Base-by-base conservation (phyloP, 53 echinoderm and acorn worm species). In the Holothuria leucospilota region DNA sequence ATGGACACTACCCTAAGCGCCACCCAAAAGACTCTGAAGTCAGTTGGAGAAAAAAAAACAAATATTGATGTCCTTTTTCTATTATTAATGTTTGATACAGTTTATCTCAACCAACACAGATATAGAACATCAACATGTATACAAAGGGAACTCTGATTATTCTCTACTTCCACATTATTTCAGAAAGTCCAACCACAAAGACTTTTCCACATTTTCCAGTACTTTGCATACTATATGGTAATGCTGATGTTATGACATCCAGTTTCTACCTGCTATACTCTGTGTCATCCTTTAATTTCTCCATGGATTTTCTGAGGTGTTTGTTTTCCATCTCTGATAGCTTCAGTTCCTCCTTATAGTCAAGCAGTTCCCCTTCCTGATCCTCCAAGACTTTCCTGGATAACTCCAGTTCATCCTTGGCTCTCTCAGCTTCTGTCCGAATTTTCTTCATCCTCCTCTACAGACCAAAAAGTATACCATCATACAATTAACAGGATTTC, bases 331-430 rank as follows among this genome's bases (percentile, higher is more conserved):
- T 88, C 71, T 95, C 91, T 30, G 91, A 90, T 40, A 93, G 85
- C 83, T 95, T 73, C 42, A 97, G 91, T 69, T 95, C 97, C 75
- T 93, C 95, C 74, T 81, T 89, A 87, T 91, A 97, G 46, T 93
- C 97, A 13, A 63, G 24, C 13, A 98, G 20, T 87, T 95, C 95
- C 49, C 90, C 98, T 56, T 98, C 95, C 51, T 98, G 98, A 51
- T 95, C 92, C 81, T 95, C 98, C 67, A 98, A 84, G 23, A 98
- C 79, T 61, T 85, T 91, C 58, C 90, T 87, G 63, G 98, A 98
- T 21, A 93, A 28, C 23, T 92, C 62, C 29, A 98, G 87, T 63
- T 95, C 93, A 39, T 95, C 98, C 82, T 90, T 90, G 68, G 94
- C 91, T 62, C 90, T 86, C 20, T 95, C 91, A 0, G 93, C 93